These are phyloP conservation scores for Sebastes iracundus DNA, from an alignment of 2,797 vertebrate species.

Conservation along the genomic window DNA sequence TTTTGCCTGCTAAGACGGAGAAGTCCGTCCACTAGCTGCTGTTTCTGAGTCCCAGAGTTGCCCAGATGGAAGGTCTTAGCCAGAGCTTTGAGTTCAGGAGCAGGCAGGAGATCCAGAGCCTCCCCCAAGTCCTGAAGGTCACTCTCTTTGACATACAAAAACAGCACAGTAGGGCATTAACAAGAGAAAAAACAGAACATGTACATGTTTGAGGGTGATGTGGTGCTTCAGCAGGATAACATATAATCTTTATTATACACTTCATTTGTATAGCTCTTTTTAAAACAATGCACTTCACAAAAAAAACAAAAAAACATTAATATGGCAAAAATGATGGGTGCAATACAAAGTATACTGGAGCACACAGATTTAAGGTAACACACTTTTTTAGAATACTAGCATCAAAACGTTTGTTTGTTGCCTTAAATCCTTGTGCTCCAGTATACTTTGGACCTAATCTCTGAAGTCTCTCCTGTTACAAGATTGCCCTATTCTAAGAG, in stretches of 20 bases:
- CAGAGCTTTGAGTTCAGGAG: conserved; percentile 89
- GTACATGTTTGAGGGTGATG: background rate
- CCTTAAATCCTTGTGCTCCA: too few relatives aligned
- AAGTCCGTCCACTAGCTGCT: conserved; percentile 88
- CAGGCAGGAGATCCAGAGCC: conserved; percentile 90
- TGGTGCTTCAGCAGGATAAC: background rate
- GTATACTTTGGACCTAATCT: too few relatives aligned
- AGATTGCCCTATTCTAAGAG: too few relatives aligned
- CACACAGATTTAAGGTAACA: too few relatives aligned
- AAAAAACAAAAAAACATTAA: background rate
- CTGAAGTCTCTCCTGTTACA: too few relatives aligned
- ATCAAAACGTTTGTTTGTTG: too few relatives aligned
- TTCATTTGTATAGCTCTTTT: background rate
- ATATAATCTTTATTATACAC: background rate
- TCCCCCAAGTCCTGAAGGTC: conserved; percentile 89
- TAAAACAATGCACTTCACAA: background rate
- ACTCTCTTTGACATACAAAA: conserved; percentile 78
- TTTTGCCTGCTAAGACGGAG: conserved; percentile 89
- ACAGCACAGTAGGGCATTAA: background rate
- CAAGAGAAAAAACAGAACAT: background rate
- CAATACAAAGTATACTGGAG: background rate
- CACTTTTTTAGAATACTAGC: too few relatives aligned
- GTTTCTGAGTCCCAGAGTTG: conserved; percentile 86
- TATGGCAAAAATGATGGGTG: background rate
- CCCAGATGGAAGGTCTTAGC: conserved; percentile 92